These are phyloP conservation scores for Conger conger DNA, from an alignment of 2,113 vertebrate species.

Conservation along the genomic window DNA sequence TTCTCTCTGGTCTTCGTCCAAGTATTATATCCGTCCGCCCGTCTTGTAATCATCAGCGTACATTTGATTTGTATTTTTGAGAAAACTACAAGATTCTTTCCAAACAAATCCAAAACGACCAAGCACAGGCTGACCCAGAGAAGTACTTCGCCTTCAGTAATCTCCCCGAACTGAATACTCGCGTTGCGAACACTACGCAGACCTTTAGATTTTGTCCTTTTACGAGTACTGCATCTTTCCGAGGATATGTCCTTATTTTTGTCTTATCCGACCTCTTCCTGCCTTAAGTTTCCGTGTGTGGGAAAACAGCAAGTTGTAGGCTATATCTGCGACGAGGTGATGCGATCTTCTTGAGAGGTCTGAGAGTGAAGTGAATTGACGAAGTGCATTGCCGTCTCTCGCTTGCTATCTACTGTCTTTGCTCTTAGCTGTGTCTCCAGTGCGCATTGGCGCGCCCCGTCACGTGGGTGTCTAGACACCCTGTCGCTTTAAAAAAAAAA, in stretches of 20 bases:
- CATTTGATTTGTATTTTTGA: constrained; percentile 22
- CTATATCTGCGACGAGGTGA: constrained; percentile 44
- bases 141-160: constrained; percentile 15
- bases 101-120: constrained; percentile 28
- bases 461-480: constrained; percentile 97
- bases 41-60: constrained; percentile 43
- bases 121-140: constrained; percentile 44
- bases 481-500: constrained; percentile 91
- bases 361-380: constrained; percentile 43
- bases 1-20: constrained; percentile 45
- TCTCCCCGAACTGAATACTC: constrained; percentile 42
- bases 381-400: constrained; percentile 56
- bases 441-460: constrained; percentile 86
- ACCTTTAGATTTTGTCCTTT: constrained; percentile 50
- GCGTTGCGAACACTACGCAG: constrained; percentile 24
- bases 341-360: constrained; percentile 35
- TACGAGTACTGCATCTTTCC: constrained; percentile 39
- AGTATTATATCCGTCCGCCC: constrained; percentile 47
- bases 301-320: constrained; percentile 41
- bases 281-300: constrained; percentile 52
- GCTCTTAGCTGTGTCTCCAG: constrained; percentile 66
- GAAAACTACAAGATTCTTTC: constrained; percentile 35
- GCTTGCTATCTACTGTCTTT: constrained; percentile 20
- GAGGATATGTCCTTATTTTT: constrained; percentile 36
- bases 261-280: constrained; percentile 31